Conservation (phyloP, 1,140 invertebrate genomes). For the Drosophila kanapiae region DNA sequence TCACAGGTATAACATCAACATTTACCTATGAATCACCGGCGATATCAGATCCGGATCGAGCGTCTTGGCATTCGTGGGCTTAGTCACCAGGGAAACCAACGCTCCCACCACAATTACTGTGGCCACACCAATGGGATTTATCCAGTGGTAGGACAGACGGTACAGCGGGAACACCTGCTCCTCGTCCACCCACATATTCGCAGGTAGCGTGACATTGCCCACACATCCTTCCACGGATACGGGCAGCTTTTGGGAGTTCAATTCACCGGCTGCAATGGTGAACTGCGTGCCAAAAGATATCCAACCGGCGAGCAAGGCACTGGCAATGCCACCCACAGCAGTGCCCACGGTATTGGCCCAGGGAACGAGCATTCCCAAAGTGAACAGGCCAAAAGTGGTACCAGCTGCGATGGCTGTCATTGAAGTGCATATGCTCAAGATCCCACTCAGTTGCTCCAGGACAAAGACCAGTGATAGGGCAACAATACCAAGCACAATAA, state of each 20-base stretch:
- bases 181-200: constrained; percentile 84
- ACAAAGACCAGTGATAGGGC: constrained; percentile 89
- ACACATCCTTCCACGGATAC: constrained; percentile 83
- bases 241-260: constrained; percentile 85
- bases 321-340: constrained; percentile 87
- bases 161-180: constrained; percentile 89
- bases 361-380: constrained; percentile 93
- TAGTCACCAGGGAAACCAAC: constrained; percentile 89
- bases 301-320: constrained; percentile 87
- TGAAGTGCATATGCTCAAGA: constrained; percentile 91
- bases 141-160: constrained; percentile 91
- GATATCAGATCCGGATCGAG: constrained; percentile 88
- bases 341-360: constrained; percentile 91
- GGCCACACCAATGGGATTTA: constrained; percentile 89
- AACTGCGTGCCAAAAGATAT: constrained; percentile 87
- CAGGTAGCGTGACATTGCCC: constrained; percentile 60
- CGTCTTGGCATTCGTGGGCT: constrained; percentile 86
- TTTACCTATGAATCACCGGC: constrained; percentile 87
- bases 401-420: constrained; percentile 93
- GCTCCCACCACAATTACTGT: constrained; percentile 89
- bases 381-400: constrained; percentile 94
- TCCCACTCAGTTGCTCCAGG: constrained; percentile 90
- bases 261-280: constrained; percentile 80
- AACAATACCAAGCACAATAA: constrained; percentile 88
- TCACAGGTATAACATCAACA: too few relatives aligned